Evolutionary conservation across 2,888 invertebrate species (phyloP), one percentile per base, ranked within the genome.

Genomic region (Kuschelorhynchus macadamiae): DNA sequence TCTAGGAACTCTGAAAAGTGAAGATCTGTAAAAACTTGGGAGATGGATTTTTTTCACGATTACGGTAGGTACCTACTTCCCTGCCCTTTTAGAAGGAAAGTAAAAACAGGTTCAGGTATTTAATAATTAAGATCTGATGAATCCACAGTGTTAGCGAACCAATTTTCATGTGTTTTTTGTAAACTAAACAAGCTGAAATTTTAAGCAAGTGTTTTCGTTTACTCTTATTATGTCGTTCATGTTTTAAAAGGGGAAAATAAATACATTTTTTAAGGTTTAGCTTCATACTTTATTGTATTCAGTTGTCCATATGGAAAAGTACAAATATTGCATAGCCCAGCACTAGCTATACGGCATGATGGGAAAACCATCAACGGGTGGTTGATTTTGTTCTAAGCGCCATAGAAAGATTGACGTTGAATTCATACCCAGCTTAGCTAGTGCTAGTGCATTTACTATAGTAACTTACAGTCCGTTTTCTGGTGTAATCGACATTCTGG

Each of bases 301-400:
- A 86, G 85, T 85, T 85, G 83, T 86, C 85, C 86, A 87, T 86
- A 86, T 86, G 86, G 86, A 87, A 87, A 87, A 87, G 87, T 87
- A 87, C 86, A 87, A 87, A 87, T 86, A 87, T 86, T 86, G 86
- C 86, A 86, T 85, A 86, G 86, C 86, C 86, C 83, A 81, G 82
- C 83, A 83, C 81, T 83, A 83, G 83, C 82, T 82, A 66, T 67
- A 56, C 64, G 67, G 69, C 66, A 57, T 63, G 56, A 67, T 18
- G 30, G 18, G n/a, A 30, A 41, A 41, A 55, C 21, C 49, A 49
- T 20, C 36, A 49, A 20, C 25, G 5, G 21, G 17, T 42, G 36
- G 62, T 20, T 52, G 52, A 12, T 46, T 52, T 47, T 14, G 21
- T 47, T 46, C 9, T 16, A 44, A 30, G 44, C 12, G 44, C n/a